A percentile compares a stretch with the other conserved stretches of the same genome.
phyloP scores from a whole-genome alignment of 1,140 invertebrate species.

The Conus betulinus region DNA sequence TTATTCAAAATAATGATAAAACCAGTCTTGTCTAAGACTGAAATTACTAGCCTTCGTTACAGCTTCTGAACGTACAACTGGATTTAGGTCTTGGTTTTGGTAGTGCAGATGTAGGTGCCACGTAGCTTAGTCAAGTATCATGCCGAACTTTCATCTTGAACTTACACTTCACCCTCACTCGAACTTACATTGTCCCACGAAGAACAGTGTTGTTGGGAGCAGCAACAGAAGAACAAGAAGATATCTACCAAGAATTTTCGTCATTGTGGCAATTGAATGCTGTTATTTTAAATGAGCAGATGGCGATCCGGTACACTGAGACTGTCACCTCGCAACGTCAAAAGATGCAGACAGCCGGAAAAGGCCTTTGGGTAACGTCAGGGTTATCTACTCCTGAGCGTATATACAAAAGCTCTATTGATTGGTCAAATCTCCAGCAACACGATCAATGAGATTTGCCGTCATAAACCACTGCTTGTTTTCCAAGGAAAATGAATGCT shows the following conservation, averaged over 20 bases:
- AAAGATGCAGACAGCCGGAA: not conserved
- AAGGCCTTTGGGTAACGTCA: not conserved
- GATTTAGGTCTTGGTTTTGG: no score
- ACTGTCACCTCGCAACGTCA: not conserved
- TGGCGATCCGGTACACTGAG: not conserved
- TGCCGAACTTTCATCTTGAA: no score
- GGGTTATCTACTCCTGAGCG: not conserved
- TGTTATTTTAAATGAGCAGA: not conserved
- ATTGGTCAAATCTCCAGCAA: conserved; percentile 5
- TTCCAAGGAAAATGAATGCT: conserved; percentile 23
- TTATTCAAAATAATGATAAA: no score
- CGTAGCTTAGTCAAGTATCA: no score
- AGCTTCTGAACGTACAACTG: no score
- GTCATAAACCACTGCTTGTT: conserved; percentile 11
- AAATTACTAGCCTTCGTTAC: no score
- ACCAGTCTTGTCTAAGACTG: no score
- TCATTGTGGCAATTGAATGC: not conserved
- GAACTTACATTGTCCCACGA: conserved; percentile 23
- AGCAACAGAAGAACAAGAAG: conserved; percentile 15
- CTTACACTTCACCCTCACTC: not conserved
- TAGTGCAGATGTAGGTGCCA: no score
- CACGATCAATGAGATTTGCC: conserved; percentile 17
- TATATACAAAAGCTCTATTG: conserved; percentile 11
- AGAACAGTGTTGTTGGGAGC: conserved; percentile 2
- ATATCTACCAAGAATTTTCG: not conserved